Evolutionary conservation across 2,113 vertebrate genomes (phyloP).

Genomic region (Clarias macrocephalus): DNA sequence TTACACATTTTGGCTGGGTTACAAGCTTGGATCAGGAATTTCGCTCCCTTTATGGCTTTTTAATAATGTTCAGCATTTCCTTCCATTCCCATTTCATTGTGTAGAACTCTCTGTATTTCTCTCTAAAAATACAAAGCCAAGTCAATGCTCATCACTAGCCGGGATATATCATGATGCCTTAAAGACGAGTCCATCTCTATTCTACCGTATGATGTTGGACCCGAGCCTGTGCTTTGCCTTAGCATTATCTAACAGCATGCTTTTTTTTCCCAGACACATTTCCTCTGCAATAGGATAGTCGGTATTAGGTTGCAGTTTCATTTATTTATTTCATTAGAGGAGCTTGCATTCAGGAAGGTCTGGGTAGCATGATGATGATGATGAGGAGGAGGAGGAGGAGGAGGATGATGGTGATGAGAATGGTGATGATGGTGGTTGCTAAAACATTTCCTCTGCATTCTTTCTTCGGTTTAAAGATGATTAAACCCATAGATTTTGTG

Average conservation of each 20-base stretch:
- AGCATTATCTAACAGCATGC: conserved; percentile 46
- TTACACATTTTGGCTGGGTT: conserved; percentile 17
- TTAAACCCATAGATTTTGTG: neutral
- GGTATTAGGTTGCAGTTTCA: conserved; percentile 51
- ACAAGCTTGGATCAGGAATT: neutral
- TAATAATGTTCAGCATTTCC: neutral
- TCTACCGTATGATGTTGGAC: conserved; percentile 33
- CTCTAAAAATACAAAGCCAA: neutral
- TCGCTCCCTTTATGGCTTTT: neutral
- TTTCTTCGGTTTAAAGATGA: conserved; percentile 1
- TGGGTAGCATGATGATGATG: conserved; percentile 20
- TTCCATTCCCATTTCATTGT: neutral
- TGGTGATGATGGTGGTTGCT: neutral
- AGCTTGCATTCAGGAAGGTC: conserved; percentile 44
- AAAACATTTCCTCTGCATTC: conserved; percentile 41
- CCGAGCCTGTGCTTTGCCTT: conserved; percentile 28
- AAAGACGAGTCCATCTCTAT: conserved; percentile 26
- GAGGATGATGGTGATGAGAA: neutral
- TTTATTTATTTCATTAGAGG: conserved; percentile 53
- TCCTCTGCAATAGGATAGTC: conserved; percentile 51
- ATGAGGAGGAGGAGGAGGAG: neutral
- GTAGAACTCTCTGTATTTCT: neutral
- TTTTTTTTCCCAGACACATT: conserved; percentile 50
- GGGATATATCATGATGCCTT: neutral
- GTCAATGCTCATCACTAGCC: neutral